Evolutionary conservation across 2,888 invertebrate species (phyloP).

Genomic region (Eristalis pertinax): DNA sequence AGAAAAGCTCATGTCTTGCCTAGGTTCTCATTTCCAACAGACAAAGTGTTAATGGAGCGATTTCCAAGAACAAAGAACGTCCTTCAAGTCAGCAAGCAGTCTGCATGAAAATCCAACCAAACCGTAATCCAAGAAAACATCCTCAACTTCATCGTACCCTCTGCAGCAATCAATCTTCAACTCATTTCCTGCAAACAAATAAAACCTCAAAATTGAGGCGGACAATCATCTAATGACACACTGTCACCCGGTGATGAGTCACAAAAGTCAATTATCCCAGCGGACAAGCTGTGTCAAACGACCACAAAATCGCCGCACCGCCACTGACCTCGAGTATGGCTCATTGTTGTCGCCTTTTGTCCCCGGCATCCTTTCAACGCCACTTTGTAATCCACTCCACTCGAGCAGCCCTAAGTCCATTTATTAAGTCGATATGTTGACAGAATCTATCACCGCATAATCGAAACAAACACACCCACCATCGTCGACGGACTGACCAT

Average conservation of each 20-base stretch:
- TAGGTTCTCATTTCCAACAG: too few relatives aligned
- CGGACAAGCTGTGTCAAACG: background rate
- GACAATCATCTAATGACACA: background rate
- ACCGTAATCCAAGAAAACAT: too few relatives aligned
- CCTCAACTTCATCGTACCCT: too few relatives aligned
- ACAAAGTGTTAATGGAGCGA: too few relatives aligned
- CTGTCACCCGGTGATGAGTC: conserved; percentile 1
- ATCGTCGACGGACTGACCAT: conserved; percentile 41
- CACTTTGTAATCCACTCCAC: conserved; percentile 62
- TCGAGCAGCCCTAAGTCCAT: conserved; percentile 55
- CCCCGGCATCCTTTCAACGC: conserved; percentile 63
- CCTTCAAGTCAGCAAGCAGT: too few relatives aligned
- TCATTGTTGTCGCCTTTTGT: conserved; percentile 59
- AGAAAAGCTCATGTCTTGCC: too few relatives aligned
- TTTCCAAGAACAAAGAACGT: too few relatives aligned
- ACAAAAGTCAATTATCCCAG: background rate
- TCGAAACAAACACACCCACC: conserved; percentile 72
- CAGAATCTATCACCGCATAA: conserved; percentile 72
- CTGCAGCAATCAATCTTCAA: too few relatives aligned
- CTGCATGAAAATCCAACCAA: too few relatives aligned
- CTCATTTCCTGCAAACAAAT: background rate
- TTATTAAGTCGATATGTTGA: conserved; percentile 72
- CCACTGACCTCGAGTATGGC: conserved; percentile 22
- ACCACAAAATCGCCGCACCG: background rate
- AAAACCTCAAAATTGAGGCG: background rate